A percentile compares a stretch with the other conserved stretches of the same genome.
phyloP scores from a whole-genome alignment of 1,140 invertebrate genomes.

The Magallana gigas region DNA sequence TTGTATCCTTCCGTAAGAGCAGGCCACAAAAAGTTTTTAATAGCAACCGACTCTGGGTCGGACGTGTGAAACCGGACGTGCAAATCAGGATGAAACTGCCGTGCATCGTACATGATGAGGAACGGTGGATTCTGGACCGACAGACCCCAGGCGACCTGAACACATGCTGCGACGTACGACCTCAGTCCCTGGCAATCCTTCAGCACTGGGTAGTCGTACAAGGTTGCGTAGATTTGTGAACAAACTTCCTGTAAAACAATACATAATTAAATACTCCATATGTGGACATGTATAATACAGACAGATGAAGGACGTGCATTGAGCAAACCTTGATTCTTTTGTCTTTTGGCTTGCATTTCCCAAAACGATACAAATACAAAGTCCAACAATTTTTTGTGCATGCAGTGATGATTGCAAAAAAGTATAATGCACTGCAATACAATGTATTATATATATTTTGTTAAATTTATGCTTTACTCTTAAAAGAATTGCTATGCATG shows the following conservation, averaged over 20 bases:
- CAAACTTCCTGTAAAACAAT: slow-evolving; percentile 82
- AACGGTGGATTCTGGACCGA: slow-evolving; percentile 80
- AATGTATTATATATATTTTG: no score
- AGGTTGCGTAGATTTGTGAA: slow-evolving; percentile 84
- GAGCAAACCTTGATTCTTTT: no score
- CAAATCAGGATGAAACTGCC: slow-evolving; percentile 82
- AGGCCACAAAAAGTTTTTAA: slow-evolving; percentile 87
- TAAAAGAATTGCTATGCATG: no score
- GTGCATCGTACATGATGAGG: slow-evolving; percentile 82
- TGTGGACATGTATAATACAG: no score
- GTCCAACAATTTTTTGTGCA: no score
- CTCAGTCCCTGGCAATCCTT: slow-evolving; percentile 83
- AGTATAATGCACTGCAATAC: no score
- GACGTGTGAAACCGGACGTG: slow-evolving; percentile 86
- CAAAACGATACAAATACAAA: no score
- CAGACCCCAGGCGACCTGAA: slow-evolving; percentile 84
- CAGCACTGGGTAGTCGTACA: slow-evolving; percentile 88
- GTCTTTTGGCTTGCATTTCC: no score
- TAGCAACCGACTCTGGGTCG: slow-evolving; percentile 81
- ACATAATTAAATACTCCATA: background rate
- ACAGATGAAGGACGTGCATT: no score
- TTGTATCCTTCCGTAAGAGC: slow-evolving; percentile 83
- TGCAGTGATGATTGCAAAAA: no score
- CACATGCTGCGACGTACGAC: slow-evolving; percentile 84
- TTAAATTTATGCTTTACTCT: no score